Evolutionary conservation across 2,888 invertebrate genomes (phyloP), one percentile per base, ranked within the genome.

Genomic region (Horisme vitalbata): DNA sequence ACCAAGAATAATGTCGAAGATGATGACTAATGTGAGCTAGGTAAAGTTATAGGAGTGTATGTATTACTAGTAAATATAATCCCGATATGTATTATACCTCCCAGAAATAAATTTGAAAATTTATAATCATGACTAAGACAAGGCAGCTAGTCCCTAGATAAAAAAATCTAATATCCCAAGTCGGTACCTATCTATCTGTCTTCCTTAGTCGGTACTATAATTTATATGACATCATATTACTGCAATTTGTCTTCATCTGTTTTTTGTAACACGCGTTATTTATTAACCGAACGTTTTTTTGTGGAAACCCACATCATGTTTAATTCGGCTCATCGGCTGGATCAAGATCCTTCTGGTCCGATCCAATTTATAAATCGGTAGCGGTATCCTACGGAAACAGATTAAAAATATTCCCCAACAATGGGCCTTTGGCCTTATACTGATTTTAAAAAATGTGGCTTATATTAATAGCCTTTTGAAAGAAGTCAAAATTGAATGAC

Each of bases 401-500:
- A 87, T 87, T 88, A 88, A 88, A 86, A 85, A 88, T 81, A 71
- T 55, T 62, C 66, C 71, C 61, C 65, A 82, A 88, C 88, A 89
- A 88, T 86, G 73, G 79, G 76, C 79, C 85, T 84, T 83, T 79
- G 75, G 75, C 75, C 74, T 78, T 75, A 86, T 77, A 81, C 82
- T 78, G 83, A 80, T 80, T 81, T 85, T 74, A 79, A 86, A 87
- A 87, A 88, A 88, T 85, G 80, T 79, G 83, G 82, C 87, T 87
- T 84, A 83, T 85, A 88, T 89, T 89, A 88, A 88, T 88, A 87
- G 83, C 86, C 83, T 85, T 86, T 88, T 86, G 87, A 86, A 83
- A 88, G 86, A 86, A 89, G 88, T 88, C 88, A 87, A 87, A 88
- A 89, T 88, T 88, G 88, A 88, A 89, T 85, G 87, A 86, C 80